Percentiles rank a stretch among this genome's conserved stretches.
These are phyloP conservation scores for Hippopotamyrus pictus DNA, from an alignment of 2,797 vertebrate species.

Conservation along the genomic window DNA sequence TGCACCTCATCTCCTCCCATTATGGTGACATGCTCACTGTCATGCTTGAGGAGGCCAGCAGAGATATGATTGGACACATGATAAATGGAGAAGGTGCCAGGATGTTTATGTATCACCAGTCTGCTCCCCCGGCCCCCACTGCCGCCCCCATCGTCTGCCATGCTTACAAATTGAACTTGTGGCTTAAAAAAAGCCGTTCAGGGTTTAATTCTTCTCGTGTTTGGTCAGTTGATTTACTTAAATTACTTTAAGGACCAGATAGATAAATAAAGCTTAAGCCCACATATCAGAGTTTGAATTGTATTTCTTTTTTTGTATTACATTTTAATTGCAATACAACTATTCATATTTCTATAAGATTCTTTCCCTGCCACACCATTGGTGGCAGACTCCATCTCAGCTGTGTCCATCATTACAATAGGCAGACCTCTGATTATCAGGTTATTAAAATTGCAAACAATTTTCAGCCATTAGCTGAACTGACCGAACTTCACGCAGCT, in stretches of 20 bases:
- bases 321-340: not conserved
- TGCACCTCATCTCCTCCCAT: not conserved
- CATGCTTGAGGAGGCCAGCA: not conserved
- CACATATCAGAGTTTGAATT: not conserved
- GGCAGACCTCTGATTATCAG: not conserved
- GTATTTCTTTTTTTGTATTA: not conserved
- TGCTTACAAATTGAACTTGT: not conserved
- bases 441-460: not conserved
- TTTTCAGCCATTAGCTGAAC: not conserved
- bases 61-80: not conserved
- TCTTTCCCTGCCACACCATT: not conserved
- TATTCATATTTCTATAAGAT: not conserved
- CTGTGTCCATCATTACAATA: not conserved
- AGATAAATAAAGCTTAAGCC: not conserved
- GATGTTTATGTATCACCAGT: not conserved
- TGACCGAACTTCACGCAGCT: not conserved
- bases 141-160: not conserved
- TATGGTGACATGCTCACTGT: not conserved
- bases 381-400: not conserved
- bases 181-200: not conserved
- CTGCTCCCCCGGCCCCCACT: not conserved
- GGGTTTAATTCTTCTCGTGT: not conserved
- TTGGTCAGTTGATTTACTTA: not conserved
- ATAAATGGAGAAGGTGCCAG: not conserved
- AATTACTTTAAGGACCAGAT: not conserved